Conservation (phyloP, 2,113 vertebrate genomes). For the Zingel zingel region DNA sequence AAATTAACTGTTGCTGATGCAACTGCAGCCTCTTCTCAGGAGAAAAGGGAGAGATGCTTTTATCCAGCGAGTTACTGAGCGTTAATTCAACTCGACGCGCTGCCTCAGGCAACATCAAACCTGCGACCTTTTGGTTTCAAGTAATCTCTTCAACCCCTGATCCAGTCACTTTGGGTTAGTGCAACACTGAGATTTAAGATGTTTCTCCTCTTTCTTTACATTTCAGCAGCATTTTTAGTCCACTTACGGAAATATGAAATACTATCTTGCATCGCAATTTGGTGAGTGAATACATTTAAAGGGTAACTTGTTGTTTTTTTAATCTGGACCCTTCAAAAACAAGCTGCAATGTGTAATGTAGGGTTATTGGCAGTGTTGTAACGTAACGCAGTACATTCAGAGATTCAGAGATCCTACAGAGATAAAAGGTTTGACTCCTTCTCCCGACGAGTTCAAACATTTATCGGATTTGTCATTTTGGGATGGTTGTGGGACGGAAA, state of each 20-base stretch:
- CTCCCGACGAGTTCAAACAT: no score
- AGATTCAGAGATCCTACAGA: no score
- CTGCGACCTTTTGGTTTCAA: conserved; percentile 23
- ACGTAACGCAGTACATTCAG: no score
- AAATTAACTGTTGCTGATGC: background rate
- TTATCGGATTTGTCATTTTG: no score
- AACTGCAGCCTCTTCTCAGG: background rate
- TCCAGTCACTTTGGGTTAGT: background rate
- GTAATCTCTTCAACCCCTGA: background rate
- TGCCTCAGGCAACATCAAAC: conserved; percentile 5
- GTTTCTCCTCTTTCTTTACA: background rate
- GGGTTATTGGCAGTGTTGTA: no score
- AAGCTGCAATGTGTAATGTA: no score
- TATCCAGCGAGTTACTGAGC: background rate
- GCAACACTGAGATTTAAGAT: background rate
- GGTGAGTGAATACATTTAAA: background rate
- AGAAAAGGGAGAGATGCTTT: background rate
- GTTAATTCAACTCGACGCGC: conserved; percentile 1
- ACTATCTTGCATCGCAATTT: background rate
- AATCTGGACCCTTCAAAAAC: no score
- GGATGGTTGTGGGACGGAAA: no score
- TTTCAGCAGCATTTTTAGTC: background rate
- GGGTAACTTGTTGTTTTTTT: background rate
- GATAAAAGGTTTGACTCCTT: no score
- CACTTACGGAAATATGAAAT: background rate